Conservation (phyloP, 2,888 invertebrate species). For the Sesia bembeciformis region DNA sequence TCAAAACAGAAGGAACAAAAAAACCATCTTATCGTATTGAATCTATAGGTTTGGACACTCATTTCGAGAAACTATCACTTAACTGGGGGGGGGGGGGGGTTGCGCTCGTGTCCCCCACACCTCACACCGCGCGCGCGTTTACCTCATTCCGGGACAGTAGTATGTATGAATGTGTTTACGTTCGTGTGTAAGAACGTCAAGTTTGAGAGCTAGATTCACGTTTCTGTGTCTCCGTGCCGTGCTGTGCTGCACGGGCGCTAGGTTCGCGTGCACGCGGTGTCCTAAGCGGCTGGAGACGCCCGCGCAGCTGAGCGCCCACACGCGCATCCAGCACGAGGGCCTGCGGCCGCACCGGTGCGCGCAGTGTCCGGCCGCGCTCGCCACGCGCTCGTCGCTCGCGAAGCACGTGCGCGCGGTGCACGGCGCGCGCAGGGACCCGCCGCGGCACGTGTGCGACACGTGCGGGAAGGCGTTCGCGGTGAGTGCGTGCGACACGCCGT, state of each 20-base stretch:
- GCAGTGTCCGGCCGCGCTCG: constrained; percentile 56
- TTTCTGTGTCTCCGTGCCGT: too few species aligned
- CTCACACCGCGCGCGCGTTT: too few species aligned
- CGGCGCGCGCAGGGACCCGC: constrained; percentile 24
- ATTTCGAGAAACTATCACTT: too few species aligned
- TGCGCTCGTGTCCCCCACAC: too few species aligned
- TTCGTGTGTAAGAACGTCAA: too few species aligned
- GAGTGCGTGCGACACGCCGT: constrained; percentile 3
- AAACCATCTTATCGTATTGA: too few species aligned
- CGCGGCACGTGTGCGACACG: constrained; percentile 10
- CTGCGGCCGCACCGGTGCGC: constrained; percentile 40
- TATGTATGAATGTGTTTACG: too few species aligned
- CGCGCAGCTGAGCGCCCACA: constrained; percentile 26
- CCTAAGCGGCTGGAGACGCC: constrained; percentile 31
- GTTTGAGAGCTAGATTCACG: too few species aligned
- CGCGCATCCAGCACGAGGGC: constrained; percentile 48
- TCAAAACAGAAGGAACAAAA: too few species aligned
- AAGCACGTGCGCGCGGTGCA: constrained; percentile 33
- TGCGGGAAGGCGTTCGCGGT: constrained; percentile 57
- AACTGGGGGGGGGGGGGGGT: too few species aligned
- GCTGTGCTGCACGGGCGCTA: constrained; percentile 9
- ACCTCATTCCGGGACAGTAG: too few species aligned
- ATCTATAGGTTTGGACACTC: too few species aligned
- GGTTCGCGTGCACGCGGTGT: constrained; percentile 40
- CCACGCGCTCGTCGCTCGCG: constrained; percentile 32